Conservation (phyloP, 2,888 invertebrate species). For the Tetranychus truncatus region DNA sequence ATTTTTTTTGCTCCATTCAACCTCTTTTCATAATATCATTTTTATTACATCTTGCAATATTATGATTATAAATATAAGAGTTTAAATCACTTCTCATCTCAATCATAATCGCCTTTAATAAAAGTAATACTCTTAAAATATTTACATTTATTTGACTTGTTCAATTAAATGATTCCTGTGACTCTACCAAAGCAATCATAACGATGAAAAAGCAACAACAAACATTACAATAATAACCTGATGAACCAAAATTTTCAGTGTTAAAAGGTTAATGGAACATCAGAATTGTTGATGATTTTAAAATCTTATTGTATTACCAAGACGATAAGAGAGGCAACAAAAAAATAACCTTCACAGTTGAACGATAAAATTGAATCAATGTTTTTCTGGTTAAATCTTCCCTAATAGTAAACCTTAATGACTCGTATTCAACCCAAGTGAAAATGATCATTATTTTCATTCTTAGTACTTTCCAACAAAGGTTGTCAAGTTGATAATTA, state of each 20-base stretch:
- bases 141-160: background rate
- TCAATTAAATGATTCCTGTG: background rate
- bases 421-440: no score
- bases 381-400: background rate
- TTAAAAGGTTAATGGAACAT: constrained; percentile 1
- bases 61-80: no score
- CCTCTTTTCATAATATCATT: background rate
- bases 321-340: background rate
- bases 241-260: background rate
- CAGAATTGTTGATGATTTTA: background rate
- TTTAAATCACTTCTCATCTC: background rate
- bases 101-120: background rate
- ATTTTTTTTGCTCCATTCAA: background rate
- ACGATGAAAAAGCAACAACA: background rate
- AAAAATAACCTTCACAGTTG: background rate
- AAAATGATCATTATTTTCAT: background rate
- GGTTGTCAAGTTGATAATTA: no score
- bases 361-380: background rate
- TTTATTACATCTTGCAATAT: background rate
- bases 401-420: background rate
- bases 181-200: background rate
- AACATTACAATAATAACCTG: background rate
- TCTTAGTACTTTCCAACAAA: background rate
- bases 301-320: background rate
- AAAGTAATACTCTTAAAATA: background rate